These are phyloP conservation scores for Dryobates pubescens DNA, from an alignment of 2,797 vertebrate species.

Conservation along the genomic window DNA sequence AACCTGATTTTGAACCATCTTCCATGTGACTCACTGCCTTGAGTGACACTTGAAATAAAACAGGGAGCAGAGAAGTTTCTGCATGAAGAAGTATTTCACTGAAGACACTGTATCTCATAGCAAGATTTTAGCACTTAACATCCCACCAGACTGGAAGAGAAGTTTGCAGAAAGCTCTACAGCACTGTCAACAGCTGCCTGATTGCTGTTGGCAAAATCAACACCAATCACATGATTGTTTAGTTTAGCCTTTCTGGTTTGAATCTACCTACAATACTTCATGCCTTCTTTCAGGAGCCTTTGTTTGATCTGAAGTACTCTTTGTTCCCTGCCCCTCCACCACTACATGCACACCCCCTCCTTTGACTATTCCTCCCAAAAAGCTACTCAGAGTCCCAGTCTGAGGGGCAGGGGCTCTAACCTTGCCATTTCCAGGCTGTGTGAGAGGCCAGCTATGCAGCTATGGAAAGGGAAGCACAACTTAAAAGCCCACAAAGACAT, in stretches of 20 bases:
- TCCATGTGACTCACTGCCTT: neutral
- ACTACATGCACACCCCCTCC: too few species aligned
- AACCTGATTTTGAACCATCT: neutral
- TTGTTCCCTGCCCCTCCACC: neutral
- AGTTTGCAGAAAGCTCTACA: neutral
- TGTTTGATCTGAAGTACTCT: constrained; percentile 30
- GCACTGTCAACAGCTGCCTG: neutral
- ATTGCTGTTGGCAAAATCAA: neutral
- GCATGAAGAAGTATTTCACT: neutral
- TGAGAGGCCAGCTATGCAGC: neutral
- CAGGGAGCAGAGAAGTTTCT: neutral
- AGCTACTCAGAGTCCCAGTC: neutral
- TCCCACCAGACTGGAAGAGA: neutral
- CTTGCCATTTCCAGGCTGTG: neutral
- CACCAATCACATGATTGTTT: neutral
- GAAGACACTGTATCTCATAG: neutral
- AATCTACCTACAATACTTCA: neutral
- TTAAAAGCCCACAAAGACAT: neutral
- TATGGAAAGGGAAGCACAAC: neutral
- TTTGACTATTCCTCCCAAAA: neutral
- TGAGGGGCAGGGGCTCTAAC: neutral
- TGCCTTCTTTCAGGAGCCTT: neutral
- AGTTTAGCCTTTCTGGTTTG: constrained; percentile 16
- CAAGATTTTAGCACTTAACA: constrained; percentile 19
- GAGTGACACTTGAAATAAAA: constrained; percentile 34